Evolutionary conservation across 2,797 vertebrate genomes (phyloP), one percentile per base, ranked within the genome.

Genomic region (Argya squamiceps): DNA sequence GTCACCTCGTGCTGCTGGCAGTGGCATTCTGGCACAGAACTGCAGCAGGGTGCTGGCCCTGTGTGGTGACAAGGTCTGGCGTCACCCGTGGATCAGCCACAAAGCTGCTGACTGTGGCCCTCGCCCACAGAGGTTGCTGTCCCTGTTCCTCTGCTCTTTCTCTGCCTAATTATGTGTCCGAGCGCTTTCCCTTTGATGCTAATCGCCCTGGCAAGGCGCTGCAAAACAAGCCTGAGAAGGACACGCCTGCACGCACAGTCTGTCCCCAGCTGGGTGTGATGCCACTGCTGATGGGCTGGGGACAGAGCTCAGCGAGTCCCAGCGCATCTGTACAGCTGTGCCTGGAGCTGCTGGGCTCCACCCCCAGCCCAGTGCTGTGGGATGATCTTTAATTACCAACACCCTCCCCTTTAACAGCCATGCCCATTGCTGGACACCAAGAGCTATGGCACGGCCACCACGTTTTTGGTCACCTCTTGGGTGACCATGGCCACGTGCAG

Each of bases 101-200:
- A 3, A 95, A 94, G 81, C 88, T 93, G 94, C 95, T 96, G 91
- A 94, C 91, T 62, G 89, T 47, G 53, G 7, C 1, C 27, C 59
- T 89, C 11, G 12, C 89, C 85, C 62, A 12, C 73, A 13, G 88
- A 96, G 70, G 94, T 32, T 91, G 73, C 77, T 1, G 2, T 74
- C 89, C 95, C 96, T 92, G 82, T 92, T 96, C 24, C 93, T 94
- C 86, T 0, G 37, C 95, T 19, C 88, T 86, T 84, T 73, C 88
- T 88, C 95, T 88, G 26, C 58, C 56, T 96, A 95, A 95, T 95
- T 88, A 94, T 37, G 78, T 86, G 84, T 91, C 94, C 76, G 24
- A 83, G 67, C 6, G 60, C 85, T 86, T 84, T 84, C 56, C 29
- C 93, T 97, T 95, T 93, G 94, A 93, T 88, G 93, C 73, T 94